Percentiles rank a stretch among this genome's conserved stretches.
Conservation (phyloP, 2,888 invertebrate species). For the Petrolisthes cinctipes region DNA sequence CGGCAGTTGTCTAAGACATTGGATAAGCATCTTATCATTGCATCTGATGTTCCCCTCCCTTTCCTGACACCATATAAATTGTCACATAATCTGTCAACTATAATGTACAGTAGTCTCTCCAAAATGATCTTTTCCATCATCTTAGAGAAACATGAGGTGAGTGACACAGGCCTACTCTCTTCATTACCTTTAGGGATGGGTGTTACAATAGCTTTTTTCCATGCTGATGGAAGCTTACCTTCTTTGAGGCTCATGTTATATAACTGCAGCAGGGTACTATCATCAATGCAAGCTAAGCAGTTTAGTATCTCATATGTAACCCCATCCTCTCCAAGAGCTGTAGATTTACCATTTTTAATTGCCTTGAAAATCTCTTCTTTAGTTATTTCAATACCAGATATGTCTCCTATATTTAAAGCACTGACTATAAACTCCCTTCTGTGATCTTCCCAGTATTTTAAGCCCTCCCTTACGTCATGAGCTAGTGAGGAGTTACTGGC, state of each 20-base stretch:
- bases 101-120: conserved; percentile 16
- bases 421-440: not conserved
- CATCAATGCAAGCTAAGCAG: conserved; percentile 10
- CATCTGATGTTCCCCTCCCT: conserved; percentile 13
- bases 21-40: conserved; percentile 17
- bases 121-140: conserved; percentile 22
- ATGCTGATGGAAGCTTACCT: conserved; percentile 6
- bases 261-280: not conserved
- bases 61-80: conserved; percentile 30
- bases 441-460: not conserved
- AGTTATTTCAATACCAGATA: not conserved
- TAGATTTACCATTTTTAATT: conserved; percentile 24
- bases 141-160: conserved; percentile 23
- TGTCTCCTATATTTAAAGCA: not conserved
- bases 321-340: conserved; percentile 28
- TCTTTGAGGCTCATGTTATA: not conserved
- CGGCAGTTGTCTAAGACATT: conserved; percentile 2
- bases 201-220: conserved; percentile 23
- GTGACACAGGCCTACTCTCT: conserved; percentile 11
- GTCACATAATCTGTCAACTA: conserved; percentile 3
- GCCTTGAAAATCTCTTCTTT: not conserved
- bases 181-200: not conserved
- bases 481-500: not conserved
- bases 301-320: conserved; percentile 3
- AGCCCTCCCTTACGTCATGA: not conserved